A percentile compares a stretch with the other conserved stretches of the same genome.
Conservation (phyloP, 2,888 invertebrate species). For the Drosophila paracracens region DNA sequence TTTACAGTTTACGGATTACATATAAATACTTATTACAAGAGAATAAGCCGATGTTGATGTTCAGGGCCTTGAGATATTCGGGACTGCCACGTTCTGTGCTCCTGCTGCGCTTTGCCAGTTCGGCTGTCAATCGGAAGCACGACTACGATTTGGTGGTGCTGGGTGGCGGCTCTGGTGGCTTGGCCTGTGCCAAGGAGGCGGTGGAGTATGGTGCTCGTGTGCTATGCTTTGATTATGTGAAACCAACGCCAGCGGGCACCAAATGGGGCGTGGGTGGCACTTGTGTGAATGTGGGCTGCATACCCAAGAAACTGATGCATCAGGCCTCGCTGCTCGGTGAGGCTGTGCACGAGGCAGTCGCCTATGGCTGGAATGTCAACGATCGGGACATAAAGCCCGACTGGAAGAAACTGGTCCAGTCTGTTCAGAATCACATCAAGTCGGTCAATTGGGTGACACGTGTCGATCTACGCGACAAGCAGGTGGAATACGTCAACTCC, state of each 20-base stretch:
- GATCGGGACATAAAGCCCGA: conserved; percentile 88
- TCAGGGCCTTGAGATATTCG: conserved; percentile 4
- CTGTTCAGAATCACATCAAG: conserved; percentile 95
- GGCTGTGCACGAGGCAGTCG: conserved; percentile 91
- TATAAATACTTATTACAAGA: background rate
- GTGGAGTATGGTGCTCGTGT: conserved; percentile 92
- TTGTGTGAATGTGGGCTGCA: conserved; percentile 99
- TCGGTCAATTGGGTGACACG: conserved; percentile 98
- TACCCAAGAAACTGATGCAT: conserved; percentile 99
- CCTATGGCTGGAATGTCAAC: conserved; percentile 92
- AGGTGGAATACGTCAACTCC: conserved; percentile 94
- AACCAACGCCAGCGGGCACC: conserved; percentile 93
- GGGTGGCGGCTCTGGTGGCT: conserved; percentile 98
- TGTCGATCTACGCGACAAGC: conserved; percentile 95
- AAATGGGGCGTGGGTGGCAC: conserved; percentile 99
- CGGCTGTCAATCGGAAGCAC: conserved; percentile 80
- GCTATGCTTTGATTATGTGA: conserved; percentile 93
- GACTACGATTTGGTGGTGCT: conserved; percentile 97
- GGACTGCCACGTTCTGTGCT: background rate
- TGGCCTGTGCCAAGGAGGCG: conserved; percentile 97
- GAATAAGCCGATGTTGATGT: conserved; percentile 35
- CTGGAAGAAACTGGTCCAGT: conserved; percentile 90
- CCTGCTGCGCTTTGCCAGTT: conserved; percentile 4
- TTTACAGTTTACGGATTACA: conserved; percentile 25
- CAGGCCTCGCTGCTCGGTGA: conserved; percentile 96